These are phyloP conservation scores for Clanis bilineata DNA, from an alignment of 2,888 invertebrate genomes.

Conservation along the genomic window DNA sequence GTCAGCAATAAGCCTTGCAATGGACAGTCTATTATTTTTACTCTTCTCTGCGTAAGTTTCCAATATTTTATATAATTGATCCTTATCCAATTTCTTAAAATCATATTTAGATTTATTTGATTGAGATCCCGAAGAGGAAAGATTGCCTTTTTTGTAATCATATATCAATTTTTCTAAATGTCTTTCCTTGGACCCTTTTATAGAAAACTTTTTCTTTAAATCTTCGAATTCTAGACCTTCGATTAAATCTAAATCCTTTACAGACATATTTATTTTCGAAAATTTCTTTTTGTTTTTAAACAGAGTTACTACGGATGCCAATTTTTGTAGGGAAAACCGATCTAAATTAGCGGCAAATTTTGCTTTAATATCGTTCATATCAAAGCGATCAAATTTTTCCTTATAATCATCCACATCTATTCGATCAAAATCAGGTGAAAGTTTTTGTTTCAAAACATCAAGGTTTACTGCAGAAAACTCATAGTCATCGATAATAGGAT, in stretches of 20 bases:
- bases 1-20: constrained; percentile 23
- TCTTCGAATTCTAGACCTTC: constrained; percentile 31
- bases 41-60: constrained; percentile 16
- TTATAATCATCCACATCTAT: neutral
- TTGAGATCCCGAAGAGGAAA: constrained; percentile 24
- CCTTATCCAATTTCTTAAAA: constrained; percentile 25
- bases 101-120: constrained; percentile 25
- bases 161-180: constrained; percentile 29
- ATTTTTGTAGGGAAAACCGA: constrained; percentile 4
- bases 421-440: constrained; percentile 20
- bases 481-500: constrained; percentile 35
- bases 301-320: constrained; percentile 25
- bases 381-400: neutral
- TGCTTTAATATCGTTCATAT: neutral
- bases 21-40: constrained; percentile 13
- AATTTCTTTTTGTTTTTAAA: constrained; percentile 34
- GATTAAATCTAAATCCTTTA: constrained; percentile 37
- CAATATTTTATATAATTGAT: constrained; percentile 16
- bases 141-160: constrained; percentile 30
- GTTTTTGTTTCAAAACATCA: constrained; percentile 34
- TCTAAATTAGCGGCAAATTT: constrained; percentile 6
- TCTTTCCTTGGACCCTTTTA: constrained; percentile 25
- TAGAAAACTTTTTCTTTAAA: constrained; percentile 31
- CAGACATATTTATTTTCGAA: constrained; percentile 31
- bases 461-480: constrained; percentile 38